Percentiles rank a stretch among this genome's conserved stretches.
phyloP scores from a whole-genome alignment of 2,797 vertebrate species.

The Decapterus maruadsi region DNA sequence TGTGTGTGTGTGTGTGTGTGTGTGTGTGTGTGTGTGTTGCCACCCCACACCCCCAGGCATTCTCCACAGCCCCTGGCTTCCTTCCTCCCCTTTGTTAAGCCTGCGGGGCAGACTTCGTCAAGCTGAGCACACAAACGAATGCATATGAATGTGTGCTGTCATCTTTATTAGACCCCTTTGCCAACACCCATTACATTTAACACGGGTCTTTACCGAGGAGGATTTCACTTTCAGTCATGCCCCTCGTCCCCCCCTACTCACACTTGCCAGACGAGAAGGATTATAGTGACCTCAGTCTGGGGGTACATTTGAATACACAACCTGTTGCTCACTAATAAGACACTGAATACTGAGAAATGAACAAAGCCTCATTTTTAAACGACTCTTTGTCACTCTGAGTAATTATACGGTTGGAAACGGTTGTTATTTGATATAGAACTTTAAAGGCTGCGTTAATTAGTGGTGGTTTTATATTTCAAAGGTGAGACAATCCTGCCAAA shows the following conservation, averaged over 20 bases:
- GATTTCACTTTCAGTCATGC: constrained; percentile 67
- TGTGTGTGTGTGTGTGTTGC: constrained; percentile 12
- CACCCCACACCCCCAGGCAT: constrained; percentile 71
- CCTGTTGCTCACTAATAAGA: constrained; percentile 52
- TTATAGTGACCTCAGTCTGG: constrained; percentile 60
- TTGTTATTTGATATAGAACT: constrained; percentile 40
- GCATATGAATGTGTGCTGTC: constrained; percentile 87
- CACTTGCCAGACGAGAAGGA: constrained; percentile 66
- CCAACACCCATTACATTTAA: constrained; percentile 81
- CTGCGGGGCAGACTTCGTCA: constrained; percentile 82
- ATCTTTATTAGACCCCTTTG: constrained; percentile 82
- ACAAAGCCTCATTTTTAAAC: constrained; percentile 37
- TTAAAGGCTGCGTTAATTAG: constrained; percentile 24
- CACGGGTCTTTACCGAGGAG: constrained; percentile 68
- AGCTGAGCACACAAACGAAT: constrained; percentile 87
- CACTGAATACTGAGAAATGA: constrained; percentile 38
- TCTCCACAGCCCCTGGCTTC: constrained; percentile 78
- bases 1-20: constrained; percentile 56
- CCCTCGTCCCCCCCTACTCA: constrained; percentile 24
- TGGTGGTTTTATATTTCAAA: constrained; percentile 62
- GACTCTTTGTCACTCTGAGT: constrained; percentile 1
- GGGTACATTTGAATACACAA: constrained; percentile 74
- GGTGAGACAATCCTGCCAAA: constrained; percentile 8
- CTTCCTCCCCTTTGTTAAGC: constrained; percentile 87
- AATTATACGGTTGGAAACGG: constrained; percentile 25